Conservation (phyloP, 2,113 vertebrate species). For the Suncus etruscus region DNA sequence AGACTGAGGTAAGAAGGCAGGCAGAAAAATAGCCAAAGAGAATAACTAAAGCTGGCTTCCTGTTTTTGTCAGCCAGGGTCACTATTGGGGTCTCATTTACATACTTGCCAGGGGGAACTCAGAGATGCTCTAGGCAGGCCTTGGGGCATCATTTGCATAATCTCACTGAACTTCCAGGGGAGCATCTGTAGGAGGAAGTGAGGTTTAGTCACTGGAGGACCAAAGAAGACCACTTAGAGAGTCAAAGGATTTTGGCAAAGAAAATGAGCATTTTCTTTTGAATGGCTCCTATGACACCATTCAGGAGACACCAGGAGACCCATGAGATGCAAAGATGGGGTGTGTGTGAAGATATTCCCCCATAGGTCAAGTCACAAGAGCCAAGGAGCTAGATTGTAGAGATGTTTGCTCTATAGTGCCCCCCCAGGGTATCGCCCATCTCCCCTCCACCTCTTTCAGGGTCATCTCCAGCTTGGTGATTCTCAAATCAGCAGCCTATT, state of each 20-base stretch:
- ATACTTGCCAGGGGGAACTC: constrained; percentile 27
- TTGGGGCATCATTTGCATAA: constrained; percentile 23
- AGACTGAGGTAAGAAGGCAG: constrained; percentile 27
- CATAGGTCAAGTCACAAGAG: background rate
- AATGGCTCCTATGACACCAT: background rate
- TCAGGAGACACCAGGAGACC: background rate
- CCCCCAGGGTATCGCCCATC: background rate
- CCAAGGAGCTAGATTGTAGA: background rate
- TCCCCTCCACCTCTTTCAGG: background rate
- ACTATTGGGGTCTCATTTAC: background rate
- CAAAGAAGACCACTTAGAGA: too few relatives aligned
- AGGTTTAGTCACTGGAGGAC: background rate
- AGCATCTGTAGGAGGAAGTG: background rate
- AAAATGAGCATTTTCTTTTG: background rate
- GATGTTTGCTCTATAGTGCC: background rate
- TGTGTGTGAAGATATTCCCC: too few relatives aligned
- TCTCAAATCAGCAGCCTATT: background rate
- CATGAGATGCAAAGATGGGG: background rate
- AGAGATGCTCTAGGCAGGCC: background rate
- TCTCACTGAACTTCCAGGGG: background rate
- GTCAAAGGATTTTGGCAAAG: background rate
- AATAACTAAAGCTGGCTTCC: background rate
- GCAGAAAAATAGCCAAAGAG: background rate
- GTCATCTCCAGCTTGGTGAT: background rate
- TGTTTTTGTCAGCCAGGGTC: background rate